Evolutionary conservation across 2,888 invertebrate genomes (phyloP).

Genomic region (Scaptomyza reducta): DNA sequence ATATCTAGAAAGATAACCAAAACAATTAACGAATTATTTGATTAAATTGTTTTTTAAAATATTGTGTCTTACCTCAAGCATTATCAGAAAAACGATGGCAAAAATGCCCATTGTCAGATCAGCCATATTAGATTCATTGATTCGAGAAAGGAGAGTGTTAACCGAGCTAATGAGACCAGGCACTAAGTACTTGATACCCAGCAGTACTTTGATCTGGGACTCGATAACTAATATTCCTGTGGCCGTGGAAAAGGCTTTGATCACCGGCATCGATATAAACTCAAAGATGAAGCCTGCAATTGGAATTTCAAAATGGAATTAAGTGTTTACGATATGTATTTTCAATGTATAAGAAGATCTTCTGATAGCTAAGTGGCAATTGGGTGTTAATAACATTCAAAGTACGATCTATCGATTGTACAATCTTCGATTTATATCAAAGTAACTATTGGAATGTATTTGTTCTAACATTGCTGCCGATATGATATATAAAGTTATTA

Average conservation of each 20-base stretch:
- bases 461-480: no score
- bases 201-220: slow-evolving; percentile 90
- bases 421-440: no score
- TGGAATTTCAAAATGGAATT: neutral
- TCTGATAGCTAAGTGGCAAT: no score
- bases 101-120: slow-evolving; percentile 88
- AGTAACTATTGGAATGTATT: no score
- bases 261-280: slow-evolving; percentile 93
- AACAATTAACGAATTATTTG: neutral
- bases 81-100: slow-evolving; percentile 88
- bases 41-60: neutral
- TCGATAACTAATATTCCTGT: slow-evolving; percentile 91
- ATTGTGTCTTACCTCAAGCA: slow-evolving; percentile 87
- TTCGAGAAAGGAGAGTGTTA: slow-evolving; percentile 85
- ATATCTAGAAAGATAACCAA: slow-evolving; percentile 84
- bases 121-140: slow-evolving; percentile 85
- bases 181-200: slow-evolving; percentile 89
- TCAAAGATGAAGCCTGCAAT: slow-evolving; percentile 91
- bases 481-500: no score
- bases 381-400: no score
- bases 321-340: no score
- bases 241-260: slow-evolving; percentile 94
- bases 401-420: no score
- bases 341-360: no score
- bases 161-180: slow-evolving; percentile 88